phyloP scores from a whole-genome alignment of 2,888 invertebrate species.

The Argyresthia goedartella region DNA sequence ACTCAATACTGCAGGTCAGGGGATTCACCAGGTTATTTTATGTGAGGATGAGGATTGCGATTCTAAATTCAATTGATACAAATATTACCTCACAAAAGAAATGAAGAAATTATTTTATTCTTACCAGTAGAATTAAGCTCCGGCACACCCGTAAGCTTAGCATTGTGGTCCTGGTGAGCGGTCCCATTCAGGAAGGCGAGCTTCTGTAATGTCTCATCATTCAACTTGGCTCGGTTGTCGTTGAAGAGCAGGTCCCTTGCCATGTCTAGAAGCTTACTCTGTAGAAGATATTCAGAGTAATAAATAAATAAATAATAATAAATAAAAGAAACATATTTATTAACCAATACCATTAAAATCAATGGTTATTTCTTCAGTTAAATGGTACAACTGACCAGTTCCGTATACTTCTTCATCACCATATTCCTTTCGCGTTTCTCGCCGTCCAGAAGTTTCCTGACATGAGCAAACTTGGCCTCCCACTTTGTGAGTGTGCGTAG shows the following conservation, averaged over 20 bases:
- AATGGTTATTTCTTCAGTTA: background rate
- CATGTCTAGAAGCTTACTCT: conserved; percentile 81
- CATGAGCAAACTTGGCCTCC: conserved; percentile 85
- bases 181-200: conserved; percentile 82
- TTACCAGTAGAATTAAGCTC: conserved; percentile 85
- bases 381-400: conserved; percentile 64
- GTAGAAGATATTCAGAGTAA: conserved; percentile 12
- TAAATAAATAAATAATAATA: background rate
- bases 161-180: conserved; percentile 68
- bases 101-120: conserved; percentile 5
- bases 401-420: conserved; percentile 79
- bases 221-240: conserved; percentile 77
- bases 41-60: too few relatives aligned
- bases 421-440: conserved; percentile 80
- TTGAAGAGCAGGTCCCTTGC: conserved; percentile 81
- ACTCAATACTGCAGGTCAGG: too few relatives aligned
- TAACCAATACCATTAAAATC: background rate
- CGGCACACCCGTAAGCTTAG: conserved; percentile 72
- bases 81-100: too few relatives aligned
- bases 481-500: conserved; percentile 80
- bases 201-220: conserved; percentile 86
- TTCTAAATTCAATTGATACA: too few relatives aligned
- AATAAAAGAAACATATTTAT: background rate
- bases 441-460: conserved; percentile 82
- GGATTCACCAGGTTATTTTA: too few relatives aligned